Conservation (phyloP, 1,140 invertebrate genomes). For the Andrena cerasifolii region DNA sequence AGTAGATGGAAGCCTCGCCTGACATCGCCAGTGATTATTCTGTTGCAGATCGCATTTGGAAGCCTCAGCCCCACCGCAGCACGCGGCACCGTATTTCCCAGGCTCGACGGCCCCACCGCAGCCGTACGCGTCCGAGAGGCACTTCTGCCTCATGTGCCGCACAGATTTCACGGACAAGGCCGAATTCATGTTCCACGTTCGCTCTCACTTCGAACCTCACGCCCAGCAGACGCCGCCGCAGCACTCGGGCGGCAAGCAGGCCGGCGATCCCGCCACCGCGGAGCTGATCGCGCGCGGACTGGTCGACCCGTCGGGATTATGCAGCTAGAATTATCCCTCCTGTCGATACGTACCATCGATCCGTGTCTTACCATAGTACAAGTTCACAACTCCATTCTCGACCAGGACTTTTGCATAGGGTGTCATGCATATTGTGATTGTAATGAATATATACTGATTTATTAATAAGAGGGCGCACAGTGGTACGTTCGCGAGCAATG, state of each 20-base stretch:
- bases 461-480: conserved; percentile 53
- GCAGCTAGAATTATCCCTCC: conserved; percentile 82
- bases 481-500: conserved; percentile 37
- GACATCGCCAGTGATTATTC: not conserved
- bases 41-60: conserved; percentile 77
- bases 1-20: not conserved
- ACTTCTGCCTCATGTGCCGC: conserved; percentile 86
- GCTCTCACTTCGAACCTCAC: conserved; percentile 86
- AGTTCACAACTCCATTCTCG: conserved; percentile 63
- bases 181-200: conserved; percentile 88
- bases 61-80: conserved; percentile 76
- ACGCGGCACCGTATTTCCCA: conserved; percentile 80
- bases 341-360: conserved; percentile 69
- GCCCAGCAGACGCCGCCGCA: conserved; percentile 73
- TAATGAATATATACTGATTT: conserved; percentile 65
- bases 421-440: conserved; percentile 72
- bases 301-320: conserved; percentile 85
- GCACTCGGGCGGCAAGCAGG: conserved; percentile 73
- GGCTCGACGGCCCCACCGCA: conserved; percentile 82
- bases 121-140: conserved; percentile 81
- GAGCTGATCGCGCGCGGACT: conserved; percentile 85
- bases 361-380: conserved; percentile 79
- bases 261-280: conserved; percentile 83
- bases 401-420: conserved; percentile 60
- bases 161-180: conserved; percentile 86